These are phyloP conservation scores for Spongilla lacustris DNA, from an alignment of 37 sponge, comb jelly and placozoan genomes.

Conservation along the genomic window DNA sequence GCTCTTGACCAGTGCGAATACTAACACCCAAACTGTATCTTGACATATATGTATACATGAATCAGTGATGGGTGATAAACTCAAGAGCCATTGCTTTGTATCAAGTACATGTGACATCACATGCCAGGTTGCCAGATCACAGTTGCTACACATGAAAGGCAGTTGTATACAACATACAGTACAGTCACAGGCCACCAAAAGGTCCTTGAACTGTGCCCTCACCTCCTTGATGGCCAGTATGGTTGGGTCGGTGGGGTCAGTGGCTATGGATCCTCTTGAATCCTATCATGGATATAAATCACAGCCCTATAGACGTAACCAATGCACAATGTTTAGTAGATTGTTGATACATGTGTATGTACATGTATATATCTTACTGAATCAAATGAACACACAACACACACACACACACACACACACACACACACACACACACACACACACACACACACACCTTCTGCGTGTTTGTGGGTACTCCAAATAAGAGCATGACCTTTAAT, in stretches of 20 bases:
- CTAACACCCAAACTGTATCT: too few relatives aligned
- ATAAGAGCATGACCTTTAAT: slow-evolving; percentile 84
- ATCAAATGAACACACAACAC: slow-evolving; percentile 12
- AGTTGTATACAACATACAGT: too few relatives aligned
- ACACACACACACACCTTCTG: slow-evolving; percentile 49
- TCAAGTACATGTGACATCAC: too few relatives aligned
- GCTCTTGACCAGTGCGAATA: too few relatives aligned
- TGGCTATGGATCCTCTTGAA: slow-evolving; percentile 73
- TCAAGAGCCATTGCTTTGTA: too few relatives aligned
- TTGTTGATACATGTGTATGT: too few relatives aligned
- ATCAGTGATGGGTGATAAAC: too few relatives aligned
- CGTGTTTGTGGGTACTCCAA: slow-evolving; percentile 81
- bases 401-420: slow-evolving; percentile 21
- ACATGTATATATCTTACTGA: too few relatives aligned
- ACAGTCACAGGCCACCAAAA: slow-evolving; percentile 88
- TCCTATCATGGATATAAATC: slow-evolving; percentile 48
- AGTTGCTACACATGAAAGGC: too few relatives aligned
- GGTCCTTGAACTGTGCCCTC: slow-evolving; percentile 60
- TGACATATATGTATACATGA: too few relatives aligned
- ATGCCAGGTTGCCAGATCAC: too few relatives aligned
- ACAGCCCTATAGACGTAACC: background rate
- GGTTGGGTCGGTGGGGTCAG: slow-evolving; percentile 72
- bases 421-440: slow-evolving; percentile 18
- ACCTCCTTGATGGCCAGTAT: slow-evolving; percentile 77
- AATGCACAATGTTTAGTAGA: too few relatives aligned